Base-by-base conservation (phyloP, 2,113 vertebrate genomes). In the cattle (Bos taurus) region DNA sequence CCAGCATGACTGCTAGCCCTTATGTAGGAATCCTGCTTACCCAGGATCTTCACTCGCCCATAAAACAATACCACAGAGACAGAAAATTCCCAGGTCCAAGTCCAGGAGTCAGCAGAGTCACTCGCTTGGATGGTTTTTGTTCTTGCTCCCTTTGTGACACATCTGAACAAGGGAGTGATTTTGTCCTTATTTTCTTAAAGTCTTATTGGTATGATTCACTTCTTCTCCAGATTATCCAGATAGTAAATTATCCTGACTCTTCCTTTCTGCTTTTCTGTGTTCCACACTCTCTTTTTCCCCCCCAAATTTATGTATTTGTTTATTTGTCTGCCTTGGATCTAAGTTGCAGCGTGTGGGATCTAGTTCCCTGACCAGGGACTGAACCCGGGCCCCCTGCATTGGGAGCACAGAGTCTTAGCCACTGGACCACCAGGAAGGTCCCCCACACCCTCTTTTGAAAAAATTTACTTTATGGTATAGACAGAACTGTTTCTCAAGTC, bases 21-120 rank as follows among this genome's bases (percentile, higher is more conserved):
- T 96, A 62, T 50, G 94, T 28, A 95, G 91, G 97, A 98, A 91
- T 77, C 82, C 52, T 21, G 85, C 50, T 91, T 95, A 95, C 87
- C 48, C 0, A 46, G 95, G 91, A 52, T 93, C 93, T 90, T n/a
- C 97, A 93, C 59, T 90, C 36, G 83, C 92, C 86, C 67, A 62
- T 43, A 93, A 96, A 95, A 96, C 26, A 60, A 33, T 87, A 91
- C 59, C 74, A 52, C 62, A 67, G 19, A 64, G 67, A 84, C 64
- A 88, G 71, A 89, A 90, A 77, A 88, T 52, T 77, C 92, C 48
- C n/a, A 60, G 88, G 52, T 86, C 30, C 67, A 89, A 97, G 95
- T 36, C 46, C 57, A 19, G 46, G 21, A 71, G 82, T 16, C 0
- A 56, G 94, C 82, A 77, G 87, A n/a, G 48, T 97, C 95, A 93